Percentiles rank a stretch among this genome's conserved stretches.
Evolutionary conservation across 2,888 invertebrate species (phyloP).

Genomic region (Ochlodes sylvanus): DNA sequence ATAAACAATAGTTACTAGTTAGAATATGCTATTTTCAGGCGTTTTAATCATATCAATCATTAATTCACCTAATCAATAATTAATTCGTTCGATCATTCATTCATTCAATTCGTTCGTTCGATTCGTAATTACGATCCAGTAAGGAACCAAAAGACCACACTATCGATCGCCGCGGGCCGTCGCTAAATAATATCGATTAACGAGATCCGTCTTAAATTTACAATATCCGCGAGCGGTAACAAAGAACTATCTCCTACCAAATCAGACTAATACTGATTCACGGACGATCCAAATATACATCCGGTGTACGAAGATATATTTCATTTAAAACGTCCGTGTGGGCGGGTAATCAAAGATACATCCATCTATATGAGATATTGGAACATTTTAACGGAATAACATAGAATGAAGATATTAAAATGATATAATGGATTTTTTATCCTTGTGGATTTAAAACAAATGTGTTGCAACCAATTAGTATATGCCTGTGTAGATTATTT

Average conservation of each 20-base stretch:
- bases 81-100: background rate
- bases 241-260: slow-evolving; percentile 19
- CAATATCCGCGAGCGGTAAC: slow-evolving; percentile 30
- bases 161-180: slow-evolving; percentile 12
- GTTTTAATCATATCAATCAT: no score
- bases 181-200: slow-evolving; percentile 32
- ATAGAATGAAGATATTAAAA: background rate
- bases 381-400: slow-evolving; percentile 9
- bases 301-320: slow-evolving; percentile 41
- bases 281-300: slow-evolving; percentile 42
- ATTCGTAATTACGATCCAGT: background rate
- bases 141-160: slow-evolving; percentile 27
- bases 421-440: slow-evolving; percentile 3
- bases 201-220: slow-evolving; percentile 27
- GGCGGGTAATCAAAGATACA: slow-evolving; percentile 44
- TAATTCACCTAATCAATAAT: background rate
- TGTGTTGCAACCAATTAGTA: background rate
- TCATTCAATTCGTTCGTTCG: background rate
- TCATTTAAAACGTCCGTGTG: slow-evolving; percentile 39
- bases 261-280: slow-evolving; percentile 31
- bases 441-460: background rate
- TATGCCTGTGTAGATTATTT: no score
- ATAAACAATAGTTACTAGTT: no score
- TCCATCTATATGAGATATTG: slow-evolving; percentile 26
- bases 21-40: no score